These are phyloP conservation scores for Alectura lathami DNA, from an alignment of 2,113 vertebrate genomes.

Conservation along the genomic window DNA sequence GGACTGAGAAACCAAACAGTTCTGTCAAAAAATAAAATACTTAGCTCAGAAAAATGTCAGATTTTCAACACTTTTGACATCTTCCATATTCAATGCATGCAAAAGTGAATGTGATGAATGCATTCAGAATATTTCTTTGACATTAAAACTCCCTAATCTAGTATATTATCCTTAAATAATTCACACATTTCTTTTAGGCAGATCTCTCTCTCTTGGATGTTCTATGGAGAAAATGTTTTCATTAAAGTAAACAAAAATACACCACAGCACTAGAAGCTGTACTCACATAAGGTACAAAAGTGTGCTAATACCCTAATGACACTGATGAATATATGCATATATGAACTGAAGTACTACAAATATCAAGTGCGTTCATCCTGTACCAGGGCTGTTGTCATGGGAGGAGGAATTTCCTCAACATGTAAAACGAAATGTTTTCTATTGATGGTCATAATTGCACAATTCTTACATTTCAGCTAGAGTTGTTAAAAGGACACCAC, in stretches of 20 bases:
- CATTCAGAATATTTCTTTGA: neutral
- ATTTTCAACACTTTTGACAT: conserved; percentile 72
- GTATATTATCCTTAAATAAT: conserved; percentile 31
- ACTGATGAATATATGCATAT: neutral
- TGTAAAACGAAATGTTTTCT: neutral
- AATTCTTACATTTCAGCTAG: neutral
- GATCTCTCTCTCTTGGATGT: neutral
- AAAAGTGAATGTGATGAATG: conserved; percentile 51
- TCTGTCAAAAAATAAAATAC: conserved; percentile 77
- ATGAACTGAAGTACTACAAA: neutral
- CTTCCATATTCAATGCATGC: conserved; percentile 63
- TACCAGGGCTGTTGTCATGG: neutral
- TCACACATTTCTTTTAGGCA: neutral
- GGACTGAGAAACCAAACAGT: conserved; percentile 40
- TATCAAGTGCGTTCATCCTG: neutral
- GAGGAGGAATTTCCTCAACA: neutral
- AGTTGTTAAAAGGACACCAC: neutral
- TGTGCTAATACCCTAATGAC: neutral
- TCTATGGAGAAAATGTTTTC: neutral
- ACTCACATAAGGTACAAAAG: neutral
- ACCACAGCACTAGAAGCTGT: neutral
- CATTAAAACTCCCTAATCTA: conserved; percentile 25
- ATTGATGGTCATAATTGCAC: neutral
- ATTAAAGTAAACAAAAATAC: conserved; percentile 1
- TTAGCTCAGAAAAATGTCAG: conserved; percentile 74